Evolutionary conservation across 2,797 vertebrate genomes (phyloP).

Genomic region (Clarias platycephalus): DNA sequence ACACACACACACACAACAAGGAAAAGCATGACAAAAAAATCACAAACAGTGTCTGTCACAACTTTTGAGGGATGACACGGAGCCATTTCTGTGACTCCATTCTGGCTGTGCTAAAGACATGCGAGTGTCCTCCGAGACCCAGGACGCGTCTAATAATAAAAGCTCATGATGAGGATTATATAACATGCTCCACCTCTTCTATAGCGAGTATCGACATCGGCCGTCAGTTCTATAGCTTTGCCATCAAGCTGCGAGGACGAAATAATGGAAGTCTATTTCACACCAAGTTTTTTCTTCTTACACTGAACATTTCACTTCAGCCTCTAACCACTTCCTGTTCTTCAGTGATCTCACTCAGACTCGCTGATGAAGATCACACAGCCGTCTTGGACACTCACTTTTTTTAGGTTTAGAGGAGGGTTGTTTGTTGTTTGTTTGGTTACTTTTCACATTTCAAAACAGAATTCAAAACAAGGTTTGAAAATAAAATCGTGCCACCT

Average conservation of each 20-base stretch:
- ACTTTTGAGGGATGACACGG: neutral
- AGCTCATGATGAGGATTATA: neutral
- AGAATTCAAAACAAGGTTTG: no score
- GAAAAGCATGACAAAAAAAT: neutral
- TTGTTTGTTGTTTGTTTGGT: no score
- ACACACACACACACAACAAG: neutral
- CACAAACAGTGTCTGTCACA: neutral
- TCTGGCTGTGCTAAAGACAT: neutral
- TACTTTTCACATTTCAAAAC: no score
- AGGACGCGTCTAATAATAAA: slow-evolving; percentile 1
- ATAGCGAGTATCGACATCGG: neutral
- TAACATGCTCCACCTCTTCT: slow-evolving; percentile 3
- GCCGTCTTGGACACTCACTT: no score
- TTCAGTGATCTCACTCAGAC: neutral
- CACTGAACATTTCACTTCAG: neutral
- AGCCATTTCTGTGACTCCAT: neutral
- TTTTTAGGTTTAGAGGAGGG: no score
- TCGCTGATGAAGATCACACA: neutral
- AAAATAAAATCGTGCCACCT: no score
- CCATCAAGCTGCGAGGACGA: neutral
- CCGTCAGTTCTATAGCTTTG: neutral
- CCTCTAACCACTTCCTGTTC: neutral
- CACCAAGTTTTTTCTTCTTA: neutral
- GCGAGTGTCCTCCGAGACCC: neutral
- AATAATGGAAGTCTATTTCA: neutral